Base-by-base conservation (phyloP, 2,888 invertebrate species). In the Formica aserva region DNA sequence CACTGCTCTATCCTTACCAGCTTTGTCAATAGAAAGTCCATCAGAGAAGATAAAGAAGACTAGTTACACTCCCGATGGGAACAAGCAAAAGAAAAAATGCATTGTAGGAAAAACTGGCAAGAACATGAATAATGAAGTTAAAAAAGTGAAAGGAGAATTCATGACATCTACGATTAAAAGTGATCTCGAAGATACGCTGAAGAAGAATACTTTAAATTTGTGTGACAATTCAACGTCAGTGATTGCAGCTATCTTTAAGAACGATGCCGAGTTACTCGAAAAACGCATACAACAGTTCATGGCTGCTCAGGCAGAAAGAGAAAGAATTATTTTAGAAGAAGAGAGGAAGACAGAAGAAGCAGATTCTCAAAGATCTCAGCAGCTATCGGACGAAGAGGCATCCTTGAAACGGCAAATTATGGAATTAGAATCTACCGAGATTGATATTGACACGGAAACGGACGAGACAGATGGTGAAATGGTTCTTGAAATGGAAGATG, bases 1-100 rank as follows among this genome's bases (percentile, higher is more conserved):
- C 1, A 97, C 98, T 0, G 98, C 98, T 0, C 97, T 97, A 0
- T 98, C 98, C 87, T 94, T 98, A 75, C 98, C 98, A 1, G 97
- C 98, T 0, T 94, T 98, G 65, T 97, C 93, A 35, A 91, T 94
- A 74, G 91, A 93, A 69, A 92, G 91, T 77, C 92, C 92, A 1
- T 84, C 87, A 45, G 94, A 93, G 52, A 93, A 88, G 75, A 91
- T 77, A 9, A 94, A 94, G 72, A 94, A 92, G n/a, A 91, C 84
- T 35, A 93, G 91, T 55, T 87, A 91, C 9, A 92, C 92, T 4
- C 91, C 93, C 0, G 93, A 93, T 35, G 88, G 91, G 9, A 88
- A 89, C 18, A 90, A 89, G 38, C 87, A 88, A 13, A 90, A 89
- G 65, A 91, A 88, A 72, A 88, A 89, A 65, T 92, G 85, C 71